These are phyloP conservation scores for Podabrus alpinus DNA, from an alignment of 2,888 invertebrate genomes.

Conservation along the genomic window DNA sequence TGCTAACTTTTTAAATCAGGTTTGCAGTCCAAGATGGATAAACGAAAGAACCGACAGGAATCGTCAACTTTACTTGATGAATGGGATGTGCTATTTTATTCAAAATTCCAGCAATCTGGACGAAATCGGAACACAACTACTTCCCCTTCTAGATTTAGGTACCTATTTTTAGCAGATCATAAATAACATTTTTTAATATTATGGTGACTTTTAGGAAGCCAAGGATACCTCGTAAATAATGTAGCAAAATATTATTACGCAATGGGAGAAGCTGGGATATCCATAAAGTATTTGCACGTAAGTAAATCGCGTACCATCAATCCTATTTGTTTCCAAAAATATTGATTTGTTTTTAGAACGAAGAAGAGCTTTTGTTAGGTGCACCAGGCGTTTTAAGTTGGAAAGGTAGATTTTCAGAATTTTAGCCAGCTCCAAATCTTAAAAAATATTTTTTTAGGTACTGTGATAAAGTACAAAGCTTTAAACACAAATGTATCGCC, in stretches of 20 bases:
- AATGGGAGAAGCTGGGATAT: slow-evolving; percentile 57
- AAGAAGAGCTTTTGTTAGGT: slow-evolving; percentile 58
- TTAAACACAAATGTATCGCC: neutral
- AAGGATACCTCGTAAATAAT: slow-evolving; percentile 17
- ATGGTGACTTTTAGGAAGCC: slow-evolving; percentile 15
- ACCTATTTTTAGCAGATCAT: neutral
- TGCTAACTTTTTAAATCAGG: neutral
- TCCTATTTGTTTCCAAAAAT: slow-evolving; percentile 21
- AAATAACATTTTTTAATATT: neutral
- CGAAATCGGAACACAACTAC: slow-evolving; percentile 45
- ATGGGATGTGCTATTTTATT: slow-evolving; percentile 56
- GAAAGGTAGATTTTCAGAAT: slow-evolving; percentile 53
- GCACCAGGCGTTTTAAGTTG: slow-evolving; percentile 62
- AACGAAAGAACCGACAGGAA: slow-evolving; percentile 13
- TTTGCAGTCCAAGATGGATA: slow-evolving; percentile 25
- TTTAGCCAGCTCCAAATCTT: neutral
- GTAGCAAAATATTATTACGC: slow-evolving; percentile 51
- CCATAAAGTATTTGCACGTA: slow-evolving; percentile 44
- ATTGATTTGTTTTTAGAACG: slow-evolving; percentile 35
- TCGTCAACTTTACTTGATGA: slow-evolving; percentile 29
- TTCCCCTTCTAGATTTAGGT: slow-evolving; percentile 45
- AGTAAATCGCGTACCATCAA: slow-evolving; percentile 1
- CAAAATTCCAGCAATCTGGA: slow-evolving; percentile 46
- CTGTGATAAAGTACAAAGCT: neutral
- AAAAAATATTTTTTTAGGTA: slow-evolving; percentile 23